phyloP scores from a whole-genome alignment of 2,113 vertebrate species.

The Puma concolor region DNA sequence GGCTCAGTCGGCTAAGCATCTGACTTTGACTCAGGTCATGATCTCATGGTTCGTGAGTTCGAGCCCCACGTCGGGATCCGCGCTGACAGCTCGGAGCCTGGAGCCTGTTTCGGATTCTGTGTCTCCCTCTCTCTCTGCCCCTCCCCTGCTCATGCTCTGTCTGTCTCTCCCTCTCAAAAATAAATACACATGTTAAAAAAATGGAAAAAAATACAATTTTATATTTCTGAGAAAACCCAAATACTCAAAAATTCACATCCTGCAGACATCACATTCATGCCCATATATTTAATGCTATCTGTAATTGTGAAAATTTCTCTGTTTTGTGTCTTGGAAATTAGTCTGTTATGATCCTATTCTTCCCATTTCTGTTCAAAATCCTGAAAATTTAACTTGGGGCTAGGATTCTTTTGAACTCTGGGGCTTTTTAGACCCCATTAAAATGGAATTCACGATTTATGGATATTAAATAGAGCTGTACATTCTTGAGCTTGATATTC shows the following conservation, averaged over 20 bases:
- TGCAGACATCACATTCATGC: neutral
- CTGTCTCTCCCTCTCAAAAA: no score
- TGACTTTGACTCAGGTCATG: no score
- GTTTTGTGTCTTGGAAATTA: neutral
- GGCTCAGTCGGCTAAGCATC: no score
- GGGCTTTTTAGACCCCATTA: neutral
- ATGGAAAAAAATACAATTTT: no score
- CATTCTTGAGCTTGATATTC: constrained; percentile 14
- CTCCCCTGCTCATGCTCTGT: no score
- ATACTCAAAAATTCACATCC: neutral
- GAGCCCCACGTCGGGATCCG: no score
- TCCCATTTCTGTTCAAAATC: neutral
- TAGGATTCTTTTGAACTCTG: neutral
- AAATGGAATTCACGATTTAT: constrained; percentile 4
- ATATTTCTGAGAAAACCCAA: neutral
- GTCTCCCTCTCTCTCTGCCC: no score
- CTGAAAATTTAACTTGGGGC: neutral
- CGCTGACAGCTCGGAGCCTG: no score
- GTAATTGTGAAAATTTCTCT: neutral
- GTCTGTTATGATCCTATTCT: neutral
- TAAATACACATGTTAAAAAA: no score
- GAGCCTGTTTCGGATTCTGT: no score
- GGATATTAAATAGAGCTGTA: neutral
- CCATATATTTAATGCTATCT: neutral
- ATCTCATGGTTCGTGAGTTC: no score